phyloP scores from a whole-genome alignment of 2,113 vertebrate species.

The Melanocharis versteri region DNA sequence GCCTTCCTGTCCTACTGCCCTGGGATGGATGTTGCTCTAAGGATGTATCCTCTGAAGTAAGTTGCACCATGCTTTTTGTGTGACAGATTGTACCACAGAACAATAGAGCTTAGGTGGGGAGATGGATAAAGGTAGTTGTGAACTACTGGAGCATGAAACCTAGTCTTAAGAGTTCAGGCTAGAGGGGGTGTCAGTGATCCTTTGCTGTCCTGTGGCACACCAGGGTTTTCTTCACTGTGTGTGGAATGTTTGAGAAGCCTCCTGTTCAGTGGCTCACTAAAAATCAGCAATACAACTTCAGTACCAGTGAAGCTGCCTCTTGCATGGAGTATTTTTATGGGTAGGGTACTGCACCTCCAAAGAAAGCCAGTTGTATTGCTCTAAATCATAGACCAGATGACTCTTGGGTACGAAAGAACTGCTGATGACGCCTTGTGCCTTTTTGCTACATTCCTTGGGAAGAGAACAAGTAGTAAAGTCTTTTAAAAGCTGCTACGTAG shows the following conservation, averaged over 20 bases:
- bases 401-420: not conserved
- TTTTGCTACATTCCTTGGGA: not conserved
- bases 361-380: not conserved
- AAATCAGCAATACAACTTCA: not conserved
- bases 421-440: not conserved
- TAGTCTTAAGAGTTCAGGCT: not conserved
- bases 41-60: slow-evolving; percentile 86
- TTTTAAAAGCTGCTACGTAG: not conserved
- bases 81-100: not conserved
- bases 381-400: not conserved
- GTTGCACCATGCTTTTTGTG: not conserved
- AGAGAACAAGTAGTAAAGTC: not conserved
- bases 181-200: not conserved
- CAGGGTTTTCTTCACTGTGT: not conserved
- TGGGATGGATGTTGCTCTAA: slow-evolving; percentile 82
- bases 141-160: not conserved
- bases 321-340: not conserved
- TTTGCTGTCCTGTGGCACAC: not conserved
- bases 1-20: slow-evolving; percentile 84
- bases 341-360: not conserved
- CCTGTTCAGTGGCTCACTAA: not conserved
- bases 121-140: not conserved
- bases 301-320: not conserved
- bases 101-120: not conserved
- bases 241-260: not conserved